Percentiles rank a stretch among this genome's conserved stretches.
Evolutionary conservation across 2,797 vertebrate genomes (phyloP).

Genomic region (Mus caroli): DNA sequence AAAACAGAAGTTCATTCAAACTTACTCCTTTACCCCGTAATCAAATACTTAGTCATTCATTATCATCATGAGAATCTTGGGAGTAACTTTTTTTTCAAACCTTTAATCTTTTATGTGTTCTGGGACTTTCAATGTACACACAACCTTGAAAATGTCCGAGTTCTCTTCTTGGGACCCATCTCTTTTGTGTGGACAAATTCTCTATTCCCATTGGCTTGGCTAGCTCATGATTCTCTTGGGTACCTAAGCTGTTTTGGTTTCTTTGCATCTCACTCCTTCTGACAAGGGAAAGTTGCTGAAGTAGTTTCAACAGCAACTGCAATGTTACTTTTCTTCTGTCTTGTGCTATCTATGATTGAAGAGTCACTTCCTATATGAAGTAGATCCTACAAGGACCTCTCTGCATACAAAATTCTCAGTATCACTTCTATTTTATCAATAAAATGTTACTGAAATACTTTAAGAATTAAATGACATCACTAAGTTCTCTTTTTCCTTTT

Average conservation of each 20-base stretch:
- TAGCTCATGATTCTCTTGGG: background rate
- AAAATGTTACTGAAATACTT: slow-evolving; percentile 35
- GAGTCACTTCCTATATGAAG: slow-evolving; percentile 8
- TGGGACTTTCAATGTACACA: background rate
- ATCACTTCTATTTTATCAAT: background rate
- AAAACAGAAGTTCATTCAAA: slow-evolving; percentile 21
- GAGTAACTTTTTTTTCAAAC: background rate
- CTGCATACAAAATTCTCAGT: background rate
- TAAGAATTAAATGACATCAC: slow-evolving; percentile 1
- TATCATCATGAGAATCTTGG: background rate
- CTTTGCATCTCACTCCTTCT: background rate
- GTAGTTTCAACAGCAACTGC: background rate
- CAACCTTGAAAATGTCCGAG: background rate
- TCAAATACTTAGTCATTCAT: background rate
- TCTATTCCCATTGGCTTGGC: background rate
- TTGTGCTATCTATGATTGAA: background rate
- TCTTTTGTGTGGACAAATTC: background rate
- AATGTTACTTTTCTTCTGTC: slow-evolving; percentile 42
- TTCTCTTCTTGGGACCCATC: background rate
- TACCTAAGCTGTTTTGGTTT: background rate
- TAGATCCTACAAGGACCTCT: background rate
- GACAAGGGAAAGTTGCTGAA: background rate
- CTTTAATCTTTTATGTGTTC: background rate
- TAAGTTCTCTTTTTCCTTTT: background rate
- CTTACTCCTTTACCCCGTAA: background rate